These are phyloP conservation scores for Spatulosminthurus flaviceps DNA, from an alignment of 2,888 invertebrate species.

Conservation along the genomic window DNA sequence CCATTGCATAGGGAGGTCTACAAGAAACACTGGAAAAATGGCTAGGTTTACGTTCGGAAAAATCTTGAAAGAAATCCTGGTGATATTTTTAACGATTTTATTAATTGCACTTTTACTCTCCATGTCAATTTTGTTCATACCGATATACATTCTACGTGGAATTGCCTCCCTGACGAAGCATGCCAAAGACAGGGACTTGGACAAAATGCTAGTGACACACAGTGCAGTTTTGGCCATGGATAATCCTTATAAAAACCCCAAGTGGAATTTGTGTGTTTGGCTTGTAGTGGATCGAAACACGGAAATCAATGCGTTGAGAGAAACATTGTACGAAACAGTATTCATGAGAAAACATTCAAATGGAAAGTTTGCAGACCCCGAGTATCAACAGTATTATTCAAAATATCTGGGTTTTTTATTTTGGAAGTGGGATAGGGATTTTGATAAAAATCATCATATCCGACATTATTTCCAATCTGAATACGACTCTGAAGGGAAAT, in stretches of 20 bases:
- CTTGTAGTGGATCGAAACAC: conserved; percentile 53
- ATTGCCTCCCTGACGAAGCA: conserved; percentile 45
- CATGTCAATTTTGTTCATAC: conserved; percentile 37
- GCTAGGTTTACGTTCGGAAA: too few relatives aligned
- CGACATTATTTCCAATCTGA: neutral
- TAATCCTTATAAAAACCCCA: conserved; percentile 50
- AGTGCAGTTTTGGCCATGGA: conserved; percentile 56
- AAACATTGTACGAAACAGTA: conserved; percentile 50
- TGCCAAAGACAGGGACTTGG: conserved; percentile 52
- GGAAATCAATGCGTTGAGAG: conserved; percentile 50
- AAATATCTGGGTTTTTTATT: conserved; percentile 54
- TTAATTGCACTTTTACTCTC: conserved; percentile 33
- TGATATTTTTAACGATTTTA: neutral
- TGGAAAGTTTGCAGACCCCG: conserved; percentile 49
- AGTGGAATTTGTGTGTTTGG: conserved; percentile 58
- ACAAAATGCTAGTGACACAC: conserved; percentile 54
- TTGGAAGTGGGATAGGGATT: conserved; percentile 58
- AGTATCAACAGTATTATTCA: conserved; percentile 54
- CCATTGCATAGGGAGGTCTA: too few relatives aligned
- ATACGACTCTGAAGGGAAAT: neutral
- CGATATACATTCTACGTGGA: conserved; percentile 52
- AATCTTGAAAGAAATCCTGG: neutral
- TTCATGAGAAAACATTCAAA: conserved; percentile 43
- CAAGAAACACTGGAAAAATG: too few relatives aligned
- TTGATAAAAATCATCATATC: conserved; percentile 54